Conservation (phyloP, 1,140 invertebrate species). For the roundworm (Caenorhabditis elegans) region WBcel235 BX284606.5:5386501-5387000, state of each 20-base stretch:
- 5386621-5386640: background rate
- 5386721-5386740: background rate
- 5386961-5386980: background rate
- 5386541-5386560: background rate
- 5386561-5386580: background rate
- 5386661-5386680: background rate
- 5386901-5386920: background rate
- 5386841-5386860: background rate
- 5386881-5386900: conserved; percentile 7
- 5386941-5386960: background rate
- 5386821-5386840: conserved; percentile 4
- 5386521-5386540: background rate
- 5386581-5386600: conserved; percentile 27
- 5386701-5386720: no score
- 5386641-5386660: background rate
- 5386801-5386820: conserved; percentile 9
- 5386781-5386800: background rate
- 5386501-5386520: background rate
- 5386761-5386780: background rate
- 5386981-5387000: conserved; percentile 1
- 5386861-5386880: conserved; percentile 4
- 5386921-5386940: background rate
- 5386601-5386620: background rate
- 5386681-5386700: conserved; percentile 27
- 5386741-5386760: background rate